A percentile compares a stretch with the other conserved stretches of the same genome.
Conservation (phyloP, 2,797 vertebrate species). For the Sandelia bainsii region DNA sequence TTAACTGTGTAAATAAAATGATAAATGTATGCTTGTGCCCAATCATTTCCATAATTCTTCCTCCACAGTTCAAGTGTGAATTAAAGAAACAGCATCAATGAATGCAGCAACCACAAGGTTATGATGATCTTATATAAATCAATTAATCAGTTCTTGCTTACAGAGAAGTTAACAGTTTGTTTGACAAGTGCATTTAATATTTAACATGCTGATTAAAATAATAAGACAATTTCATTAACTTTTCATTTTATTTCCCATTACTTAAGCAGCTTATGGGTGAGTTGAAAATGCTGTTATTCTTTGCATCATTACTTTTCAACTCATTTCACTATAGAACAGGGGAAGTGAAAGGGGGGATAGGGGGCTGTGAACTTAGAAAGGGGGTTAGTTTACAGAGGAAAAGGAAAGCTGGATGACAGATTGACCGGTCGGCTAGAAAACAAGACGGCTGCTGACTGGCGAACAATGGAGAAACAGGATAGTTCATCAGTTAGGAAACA, state of each 20-base stretch:
- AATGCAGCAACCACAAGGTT: slow-evolving; percentile 10
- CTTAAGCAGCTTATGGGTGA: neutral
- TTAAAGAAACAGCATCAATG: slow-evolving; percentile 8
- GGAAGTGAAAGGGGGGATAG: neutral
- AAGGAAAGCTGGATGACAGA: slow-evolving; percentile 55
- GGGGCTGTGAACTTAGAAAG: neutral
- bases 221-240: neutral
- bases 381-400: slow-evolving; percentile 17
- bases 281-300: neutral
- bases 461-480: slow-evolving; percentile 73
- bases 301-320: neutral
- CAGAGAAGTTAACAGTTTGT: neutral
- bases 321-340: neutral
- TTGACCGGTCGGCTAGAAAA: slow-evolving; percentile 50
- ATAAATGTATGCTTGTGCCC: slow-evolving; percentile 16
- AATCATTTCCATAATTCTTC: slow-evolving; percentile 52
- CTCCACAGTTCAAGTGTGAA: slow-evolving; percentile 24
- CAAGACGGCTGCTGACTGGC: slow-evolving; percentile 26
- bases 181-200: neutral
- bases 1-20: slow-evolving; percentile 15
- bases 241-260: neutral
- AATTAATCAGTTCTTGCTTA: neutral
- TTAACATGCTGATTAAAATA: neutral
- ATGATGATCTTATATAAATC: slow-evolving; percentile 5
- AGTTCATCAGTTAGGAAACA: slow-evolving; percentile 56